Evolutionary conservation across 2,888 invertebrate genomes (phyloP), one percentile per base, ranked within the genome.

Genomic region (Caenorhabditis parvicauda): DNA sequence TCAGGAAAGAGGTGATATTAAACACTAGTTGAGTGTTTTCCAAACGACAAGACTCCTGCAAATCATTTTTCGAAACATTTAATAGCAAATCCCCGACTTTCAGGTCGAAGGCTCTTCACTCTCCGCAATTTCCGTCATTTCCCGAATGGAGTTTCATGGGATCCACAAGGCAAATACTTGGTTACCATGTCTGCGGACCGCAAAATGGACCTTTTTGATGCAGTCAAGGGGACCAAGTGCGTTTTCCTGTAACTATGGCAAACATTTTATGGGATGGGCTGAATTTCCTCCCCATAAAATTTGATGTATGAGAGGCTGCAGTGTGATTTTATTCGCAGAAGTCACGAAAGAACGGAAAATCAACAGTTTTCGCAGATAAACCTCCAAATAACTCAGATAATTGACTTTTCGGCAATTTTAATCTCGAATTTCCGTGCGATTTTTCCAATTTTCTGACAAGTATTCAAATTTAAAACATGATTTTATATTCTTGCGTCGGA

Each of bases 81-180:
- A 27, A 49, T 7, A 22, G 24, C 14, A 7, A 1, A 14, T 32
- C 41, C n/a, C n/a, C n/a, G n/a, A n/a, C n/a, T 39, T 56, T 48
- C 50, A 79, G 79, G 75, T 0, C 70, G 75, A 41, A 60, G 71
- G 1, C 17, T 71, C 7, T 67, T 77, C 60, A 43, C 48, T 29
- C 37, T 72, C 0, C 59, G 67, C 21, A 64, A 72, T 42, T 70
- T 75, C 28, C 72, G 78, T 6, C 72, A 73, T 24, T 74, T 74
- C 29, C 71, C 75, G n/a, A 76, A 75, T 46, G 80, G 80, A 1
- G 51, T 80, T 9, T 57, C 65, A n/a, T 80, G 78, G 75, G 80
- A 80, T 61, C 80, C 80, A 1, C 57, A 50, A 0, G 75, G 74
- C 22, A 69, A 75, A 24, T 79, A 72, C 52, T 43, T 80, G n/a